Evolutionary conservation across 2,888 invertebrate species (phyloP).

Genomic region (Furcula furcula): DNA sequence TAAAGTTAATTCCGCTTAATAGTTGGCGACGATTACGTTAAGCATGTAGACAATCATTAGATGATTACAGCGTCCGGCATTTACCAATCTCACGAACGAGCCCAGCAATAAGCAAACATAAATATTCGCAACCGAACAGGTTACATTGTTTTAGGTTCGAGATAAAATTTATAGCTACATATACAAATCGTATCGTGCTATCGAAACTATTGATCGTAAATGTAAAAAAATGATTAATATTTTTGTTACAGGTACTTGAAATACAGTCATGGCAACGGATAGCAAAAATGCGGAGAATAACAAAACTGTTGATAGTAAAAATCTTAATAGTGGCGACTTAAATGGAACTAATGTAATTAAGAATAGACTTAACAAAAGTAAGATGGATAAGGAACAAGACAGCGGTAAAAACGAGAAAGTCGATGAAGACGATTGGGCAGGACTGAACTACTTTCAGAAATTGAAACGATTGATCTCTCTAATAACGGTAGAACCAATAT

Average conservation of each 20-base stretch:
- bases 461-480: conserved; percentile 81
- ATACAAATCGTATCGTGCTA: conserved; percentile 10
- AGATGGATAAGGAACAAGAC: conserved; percentile 41
- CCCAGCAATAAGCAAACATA: conserved; percentile 23
- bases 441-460: conserved; percentile 80
- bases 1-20: conserved; percentile 57
- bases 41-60: conserved; percentile 67
- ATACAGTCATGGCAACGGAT: conserved; percentile 53
- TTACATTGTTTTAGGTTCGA: background rate
- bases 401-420: conserved; percentile 37
- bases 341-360: conserved; percentile 57
- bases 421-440: conserved; percentile 62
- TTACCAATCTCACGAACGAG: conserved; percentile 57
- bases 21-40: conserved; percentile 60
- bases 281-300: conserved; percentile 50
- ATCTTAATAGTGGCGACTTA: conserved; percentile 56
- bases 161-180: conserved; percentile 7
- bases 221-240: conserved; percentile 24
- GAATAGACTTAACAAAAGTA: conserved; percentile 54
- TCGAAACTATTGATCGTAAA: conserved; percentile 16
- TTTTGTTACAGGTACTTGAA: conserved; percentile 53
- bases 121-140: conserved; percentile 11
- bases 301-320: conserved; percentile 49
- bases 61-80: conserved; percentile 75
- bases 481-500: conserved; percentile 89